Conservation (phyloP, 2,797 vertebrate genomes). For the Carcharodon carcharias region DNA sequence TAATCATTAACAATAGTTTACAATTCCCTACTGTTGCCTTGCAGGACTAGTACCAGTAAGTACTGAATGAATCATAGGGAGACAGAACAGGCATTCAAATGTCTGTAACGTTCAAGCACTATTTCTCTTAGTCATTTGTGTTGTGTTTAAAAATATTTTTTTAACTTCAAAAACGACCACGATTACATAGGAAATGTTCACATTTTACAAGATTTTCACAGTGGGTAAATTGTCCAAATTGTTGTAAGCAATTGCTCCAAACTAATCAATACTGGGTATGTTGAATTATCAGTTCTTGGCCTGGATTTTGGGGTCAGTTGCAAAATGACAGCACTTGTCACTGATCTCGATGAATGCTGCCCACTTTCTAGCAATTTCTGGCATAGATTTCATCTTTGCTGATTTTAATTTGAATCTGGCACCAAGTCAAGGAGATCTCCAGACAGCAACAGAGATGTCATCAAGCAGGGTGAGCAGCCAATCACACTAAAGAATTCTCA, state of each 20-base stretch:
- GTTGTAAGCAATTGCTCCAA: background rate
- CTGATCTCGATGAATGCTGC: background rate
- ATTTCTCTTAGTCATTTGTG: background rate
- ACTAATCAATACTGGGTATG: background rate
- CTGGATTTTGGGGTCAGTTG: background rate
- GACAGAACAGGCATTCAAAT: background rate
- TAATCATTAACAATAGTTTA: background rate
- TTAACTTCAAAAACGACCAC: background rate
- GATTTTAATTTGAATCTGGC: background rate
- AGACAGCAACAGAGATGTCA: background rate
- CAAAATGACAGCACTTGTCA: too few species aligned
- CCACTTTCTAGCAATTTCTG: background rate
- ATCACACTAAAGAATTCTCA: background rate
- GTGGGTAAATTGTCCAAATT: background rate
- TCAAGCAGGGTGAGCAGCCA: background rate
- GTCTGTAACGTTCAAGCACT: background rate
- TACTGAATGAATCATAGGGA: background rate
- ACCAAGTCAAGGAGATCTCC: background rate
- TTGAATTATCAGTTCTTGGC: background rate
- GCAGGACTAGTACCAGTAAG: background rate
- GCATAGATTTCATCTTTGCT: background rate
- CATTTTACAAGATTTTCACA: conserved; percentile 23
- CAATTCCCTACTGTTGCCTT: background rate
- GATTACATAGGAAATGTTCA: background rate
- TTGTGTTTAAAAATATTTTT: background rate